These are phyloP conservation scores for Trichoplusia ni DNA, from an alignment of 1,140 invertebrate genomes.

Conservation along the genomic window DNA sequence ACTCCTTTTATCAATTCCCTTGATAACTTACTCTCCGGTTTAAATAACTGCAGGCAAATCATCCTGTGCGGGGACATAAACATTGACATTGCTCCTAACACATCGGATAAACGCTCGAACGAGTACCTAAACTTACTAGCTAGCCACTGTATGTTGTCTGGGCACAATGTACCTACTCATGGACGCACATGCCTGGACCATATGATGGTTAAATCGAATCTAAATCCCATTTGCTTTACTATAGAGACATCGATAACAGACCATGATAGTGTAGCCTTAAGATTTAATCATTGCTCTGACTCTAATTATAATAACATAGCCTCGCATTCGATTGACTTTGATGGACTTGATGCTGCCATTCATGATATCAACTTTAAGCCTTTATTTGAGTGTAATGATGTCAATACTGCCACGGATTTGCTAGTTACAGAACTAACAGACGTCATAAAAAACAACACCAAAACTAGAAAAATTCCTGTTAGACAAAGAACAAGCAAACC, in stretches of 20 bases:
- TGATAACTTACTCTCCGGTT: constrained; percentile 1
- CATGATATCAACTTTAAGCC: not conserved
- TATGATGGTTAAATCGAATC: not conserved
- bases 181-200: not conserved
- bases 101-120: not conserved
- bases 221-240: not conserved
- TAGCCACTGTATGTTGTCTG: not conserved
- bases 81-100: constrained; percentile 29
- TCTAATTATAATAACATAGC: not conserved
- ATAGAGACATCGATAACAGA: not conserved
- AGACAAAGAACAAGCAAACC: not conserved
- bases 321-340: not conserved
- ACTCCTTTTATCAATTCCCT: constrained; percentile 25
- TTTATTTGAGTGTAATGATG: not conserved
- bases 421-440: not conserved
- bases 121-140: not conserved
- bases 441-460: not conserved
- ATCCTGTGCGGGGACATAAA: constrained; percentile 36
- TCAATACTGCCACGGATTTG: not conserved
- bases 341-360: not conserved
- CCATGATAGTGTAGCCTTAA: not conserved
- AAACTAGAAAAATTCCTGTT: not conserved
- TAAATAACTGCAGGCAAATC: constrained; percentile 16
- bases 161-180: not conserved
- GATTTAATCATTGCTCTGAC: not conserved